phyloP scores from a whole-genome alignment of 1,140 invertebrate species.

The Drosophila parabipectinata region DNA sequence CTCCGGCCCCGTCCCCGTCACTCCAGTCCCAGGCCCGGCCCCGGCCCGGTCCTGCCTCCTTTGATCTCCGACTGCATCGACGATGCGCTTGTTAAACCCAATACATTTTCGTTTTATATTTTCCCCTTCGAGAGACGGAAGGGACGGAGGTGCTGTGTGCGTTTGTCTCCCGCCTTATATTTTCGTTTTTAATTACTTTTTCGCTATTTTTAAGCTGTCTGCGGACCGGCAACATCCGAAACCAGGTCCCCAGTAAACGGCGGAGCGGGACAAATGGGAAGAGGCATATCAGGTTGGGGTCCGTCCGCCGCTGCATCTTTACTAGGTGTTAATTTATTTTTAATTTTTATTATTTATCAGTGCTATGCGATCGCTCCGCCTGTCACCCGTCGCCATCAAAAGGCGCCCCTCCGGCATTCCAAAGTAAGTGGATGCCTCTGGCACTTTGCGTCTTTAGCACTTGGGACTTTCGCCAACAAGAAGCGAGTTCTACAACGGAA shows the following conservation, averaged over 20 bases:
- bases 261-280: constrained; percentile 27
- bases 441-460: constrained; percentile 3
- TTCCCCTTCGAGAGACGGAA: constrained; percentile 44
- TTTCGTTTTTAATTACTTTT: constrained; percentile 80
- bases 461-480: background rate
- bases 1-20: constrained; percentile 6
- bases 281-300: constrained; percentile 4
- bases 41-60: constrained; percentile 29
- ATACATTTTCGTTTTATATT: constrained; percentile 42
- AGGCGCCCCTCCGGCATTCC: constrained; percentile 17
- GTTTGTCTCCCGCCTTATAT: constrained; percentile 62
- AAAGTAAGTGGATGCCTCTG: constrained; percentile 30
- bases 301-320: constrained; percentile 53
- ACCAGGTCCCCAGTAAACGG: constrained; percentile 38
- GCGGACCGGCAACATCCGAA: constrained; percentile 37
- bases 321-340: constrained; percentile 83
- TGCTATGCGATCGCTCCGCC: constrained; percentile 55
- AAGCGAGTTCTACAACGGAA: no score
- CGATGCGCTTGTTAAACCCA: constrained; percentile 74
- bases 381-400: constrained; percentile 48
- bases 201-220: constrained; percentile 78
- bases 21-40: background rate
- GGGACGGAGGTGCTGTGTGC: constrained; percentile 25
- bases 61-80: constrained; percentile 58
- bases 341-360: constrained; percentile 82